Evolutionary conservation across 2,797 vertebrate species (phyloP).

Genomic region (Ctenopoma multispine): DNA sequence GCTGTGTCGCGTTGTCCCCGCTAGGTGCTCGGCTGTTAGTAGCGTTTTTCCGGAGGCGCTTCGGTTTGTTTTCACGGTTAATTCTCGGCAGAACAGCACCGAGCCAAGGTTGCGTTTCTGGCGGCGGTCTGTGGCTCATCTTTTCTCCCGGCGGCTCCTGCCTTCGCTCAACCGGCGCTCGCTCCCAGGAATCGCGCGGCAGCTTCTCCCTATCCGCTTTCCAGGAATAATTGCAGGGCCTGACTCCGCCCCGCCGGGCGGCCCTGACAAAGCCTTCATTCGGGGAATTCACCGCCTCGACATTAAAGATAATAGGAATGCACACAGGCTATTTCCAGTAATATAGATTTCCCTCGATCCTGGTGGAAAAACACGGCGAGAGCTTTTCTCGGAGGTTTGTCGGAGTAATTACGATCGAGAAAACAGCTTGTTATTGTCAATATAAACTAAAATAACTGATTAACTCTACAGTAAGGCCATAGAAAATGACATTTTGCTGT

Average conservation of each 20-base stretch:
- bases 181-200: slow-evolving; percentile 68
- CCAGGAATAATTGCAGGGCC: slow-evolving; percentile 76
- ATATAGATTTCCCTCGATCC: slow-evolving; percentile 75
- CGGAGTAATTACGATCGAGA: slow-evolving; percentile 47
- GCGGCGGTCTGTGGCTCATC: not conserved
- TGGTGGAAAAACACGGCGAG: slow-evolving; percentile 65
- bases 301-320: slow-evolving; percentile 84
- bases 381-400: slow-evolving; percentile 67
- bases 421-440: slow-evolving; percentile 61
- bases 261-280: slow-evolving; percentile 72
- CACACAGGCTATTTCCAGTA: slow-evolving; percentile 76
- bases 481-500: not conserved
- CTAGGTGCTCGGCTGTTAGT: not conserved
- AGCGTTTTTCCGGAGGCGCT: too few relatives aligned
- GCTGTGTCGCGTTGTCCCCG: not conserved
- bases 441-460: slow-evolving; percentile 12
- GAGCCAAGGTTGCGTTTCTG: not conserved
- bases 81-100: not conserved
- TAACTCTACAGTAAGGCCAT: not conserved
- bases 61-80: not conserved
- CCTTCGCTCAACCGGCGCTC: slow-evolving; percentile 63
- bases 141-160: slow-evolving; percentile 17
- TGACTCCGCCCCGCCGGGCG: slow-evolving; percentile 77
- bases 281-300: slow-evolving; percentile 80
- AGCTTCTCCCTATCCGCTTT: slow-evolving; percentile 83